Evolutionary conservation across 2,797 vertebrate genomes (phyloP).

Genomic region (Rhinoraja longicauda): DNA sequence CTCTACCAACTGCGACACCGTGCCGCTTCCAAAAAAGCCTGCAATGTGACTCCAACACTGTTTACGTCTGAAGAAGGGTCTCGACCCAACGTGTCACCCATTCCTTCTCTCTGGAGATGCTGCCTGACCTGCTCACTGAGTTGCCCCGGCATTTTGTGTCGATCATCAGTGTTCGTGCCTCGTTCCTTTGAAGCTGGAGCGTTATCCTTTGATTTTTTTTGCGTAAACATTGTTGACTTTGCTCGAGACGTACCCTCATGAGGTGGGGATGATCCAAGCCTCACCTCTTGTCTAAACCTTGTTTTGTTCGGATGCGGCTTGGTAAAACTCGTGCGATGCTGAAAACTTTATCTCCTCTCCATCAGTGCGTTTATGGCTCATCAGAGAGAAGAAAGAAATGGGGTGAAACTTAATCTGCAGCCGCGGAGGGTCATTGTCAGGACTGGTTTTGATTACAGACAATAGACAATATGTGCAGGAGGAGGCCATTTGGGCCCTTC

Average conservation of each 20-base stretch:
- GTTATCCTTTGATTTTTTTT: conserved; percentile 33
- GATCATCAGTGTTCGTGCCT: too few relatives aligned
- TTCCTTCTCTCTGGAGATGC: too few relatives aligned
- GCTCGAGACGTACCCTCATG: conserved; percentile 17
- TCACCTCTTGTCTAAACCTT: conserved; percentile 21
- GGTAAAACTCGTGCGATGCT: conserved; percentile 33
- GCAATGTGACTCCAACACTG: conserved; percentile 24
- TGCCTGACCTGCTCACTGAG: too few relatives aligned
- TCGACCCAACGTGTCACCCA: too few relatives aligned
- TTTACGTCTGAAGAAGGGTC: background rate
- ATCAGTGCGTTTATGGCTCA: conserved; percentile 40
- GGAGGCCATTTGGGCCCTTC: too few relatives aligned
- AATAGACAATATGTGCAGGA: too few relatives aligned
- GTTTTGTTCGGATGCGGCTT: conserved; percentile 30
- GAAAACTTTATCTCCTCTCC: conserved; percentile 40
- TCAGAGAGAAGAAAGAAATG: conserved; percentile 36
- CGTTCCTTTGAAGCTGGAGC: conserved; percentile 8
- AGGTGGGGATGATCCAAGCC: background rate
- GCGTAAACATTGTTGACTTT: conserved; percentile 1
- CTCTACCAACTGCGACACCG: too few relatives aligned
- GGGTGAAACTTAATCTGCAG: conserved; percentile 37
- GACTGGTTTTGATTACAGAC: conserved; percentile 35
- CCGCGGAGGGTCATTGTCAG: conserved; percentile 35
- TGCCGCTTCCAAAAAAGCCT: background rate
- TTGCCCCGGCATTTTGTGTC: too few relatives aligned